These are phyloP conservation scores for Cheumatopsyche charites DNA, from an alignment of 1,140 invertebrate genomes.

Conservation along the genomic window DNA sequence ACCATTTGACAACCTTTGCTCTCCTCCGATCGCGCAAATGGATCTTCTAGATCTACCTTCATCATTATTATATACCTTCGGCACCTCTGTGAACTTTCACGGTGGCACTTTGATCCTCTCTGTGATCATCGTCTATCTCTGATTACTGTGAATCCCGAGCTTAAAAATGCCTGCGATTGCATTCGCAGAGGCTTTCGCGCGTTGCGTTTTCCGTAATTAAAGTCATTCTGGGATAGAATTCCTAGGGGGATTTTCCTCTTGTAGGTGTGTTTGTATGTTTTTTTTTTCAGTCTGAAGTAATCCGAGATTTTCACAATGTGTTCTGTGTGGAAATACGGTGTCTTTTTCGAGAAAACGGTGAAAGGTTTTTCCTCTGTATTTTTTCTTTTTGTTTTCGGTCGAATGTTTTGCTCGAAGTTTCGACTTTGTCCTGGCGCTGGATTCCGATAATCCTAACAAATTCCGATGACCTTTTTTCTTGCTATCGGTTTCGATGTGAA, in stretches of 20 bases:
- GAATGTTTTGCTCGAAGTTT: neutral
- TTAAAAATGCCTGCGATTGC: constrained; percentile 10
- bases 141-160: neutral
- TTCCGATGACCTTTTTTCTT: too few relatives aligned
- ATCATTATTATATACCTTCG: neutral
- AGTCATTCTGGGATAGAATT: neutral
- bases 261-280: neutral
- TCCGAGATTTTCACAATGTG: constrained; percentile 10
- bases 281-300: neutral
- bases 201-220: constrained; percentile 4
- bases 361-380: neutral
- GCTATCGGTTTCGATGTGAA: too few relatives aligned
- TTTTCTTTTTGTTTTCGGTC: neutral
- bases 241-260: neutral
- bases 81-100: neutral
- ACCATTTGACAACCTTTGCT: constrained; percentile 1
- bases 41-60: neutral
- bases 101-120: too few relatives aligned
- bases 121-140: constrained; percentile 8
- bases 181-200: too few relatives aligned
- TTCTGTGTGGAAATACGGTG: neutral
- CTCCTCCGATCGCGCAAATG: neutral
- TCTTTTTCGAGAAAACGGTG: neutral
- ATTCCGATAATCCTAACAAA: too few relatives aligned
- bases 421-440: neutral